These are phyloP conservation scores for Thereva unica DNA, from an alignment of 2,888 invertebrate species.

Conservation along the genomic window DNA sequence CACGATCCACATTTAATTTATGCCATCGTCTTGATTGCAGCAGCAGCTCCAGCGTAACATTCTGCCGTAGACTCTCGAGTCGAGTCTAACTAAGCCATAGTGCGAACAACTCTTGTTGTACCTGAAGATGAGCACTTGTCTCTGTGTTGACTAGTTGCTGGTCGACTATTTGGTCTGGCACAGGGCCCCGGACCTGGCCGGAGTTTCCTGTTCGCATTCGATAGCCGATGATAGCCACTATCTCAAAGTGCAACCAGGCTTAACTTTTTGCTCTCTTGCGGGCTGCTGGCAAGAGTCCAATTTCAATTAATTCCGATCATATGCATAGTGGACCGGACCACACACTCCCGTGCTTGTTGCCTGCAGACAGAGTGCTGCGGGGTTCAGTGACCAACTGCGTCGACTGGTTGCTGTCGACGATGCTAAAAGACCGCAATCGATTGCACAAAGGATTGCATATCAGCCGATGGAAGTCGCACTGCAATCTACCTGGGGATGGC, in stretches of 20 bases:
- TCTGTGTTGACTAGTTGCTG: not conserved
- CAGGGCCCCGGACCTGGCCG: slow-evolving; percentile 19
- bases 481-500: slow-evolving; percentile 14
- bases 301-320: slow-evolving; percentile 36
- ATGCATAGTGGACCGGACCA: slow-evolving; percentile 28
- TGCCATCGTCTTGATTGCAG: slow-evolving; percentile 18
- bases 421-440: slow-evolving; percentile 23
- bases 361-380: slow-evolving; percentile 11
- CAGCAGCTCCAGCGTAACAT: slow-evolving; percentile 10
- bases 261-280: slow-evolving; percentile 25
- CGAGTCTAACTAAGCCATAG: not conserved
- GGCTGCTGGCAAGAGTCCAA: slow-evolving; percentile 18
- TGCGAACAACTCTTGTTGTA: slow-evolving; percentile 30
- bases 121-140: slow-evolving; percentile 16
- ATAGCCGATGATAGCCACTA: slow-evolving; percentile 31
- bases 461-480: slow-evolving; percentile 1
- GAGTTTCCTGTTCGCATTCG: slow-evolving; percentile 17
- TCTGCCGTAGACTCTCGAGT: not conserved
- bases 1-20: slow-evolving; percentile 31
- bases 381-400: slow-evolving; percentile 32
- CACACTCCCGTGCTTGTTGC: slow-evolving; percentile 13
- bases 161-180: slow-evolving; percentile 1
- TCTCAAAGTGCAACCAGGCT: slow-evolving; percentile 14
- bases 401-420: slow-evolving; percentile 19
- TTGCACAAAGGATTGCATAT: slow-evolving; percentile 13